Evolutionary conservation across 2,797 vertebrate genomes (phyloP).

Genomic region (Melanotaenia maccullochi): DNA sequence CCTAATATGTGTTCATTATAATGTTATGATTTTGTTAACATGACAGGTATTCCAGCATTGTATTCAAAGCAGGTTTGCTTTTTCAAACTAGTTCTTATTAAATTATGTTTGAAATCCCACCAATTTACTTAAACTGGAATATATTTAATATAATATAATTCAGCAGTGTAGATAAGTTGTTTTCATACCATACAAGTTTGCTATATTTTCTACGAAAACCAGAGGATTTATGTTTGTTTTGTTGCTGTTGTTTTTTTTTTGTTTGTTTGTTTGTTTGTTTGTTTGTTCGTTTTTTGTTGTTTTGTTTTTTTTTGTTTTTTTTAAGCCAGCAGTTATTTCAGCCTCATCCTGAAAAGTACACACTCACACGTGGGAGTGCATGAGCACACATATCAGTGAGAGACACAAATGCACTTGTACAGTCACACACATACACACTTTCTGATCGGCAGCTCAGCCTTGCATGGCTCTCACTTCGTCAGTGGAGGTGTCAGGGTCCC

Average conservation of each 20-base stretch:
- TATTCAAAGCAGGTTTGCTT: not conserved
- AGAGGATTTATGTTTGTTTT: not conserved
- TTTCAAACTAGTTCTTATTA: not conserved
- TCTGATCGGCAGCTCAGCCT: slow-evolving; percentile 74
- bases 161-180: not conserved
- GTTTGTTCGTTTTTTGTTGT: no score
- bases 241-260: no score
- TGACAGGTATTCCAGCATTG: not conserved
- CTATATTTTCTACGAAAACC: not conserved
- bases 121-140: not conserved
- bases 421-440: slow-evolving; percentile 44
- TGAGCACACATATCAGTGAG: slow-evolving; percentile 14
- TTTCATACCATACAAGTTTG: not conserved
- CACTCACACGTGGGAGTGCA: slow-evolving; percentile 9
- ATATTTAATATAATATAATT: not conserved
- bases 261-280: no score
- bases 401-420: slow-evolving; percentile 18
- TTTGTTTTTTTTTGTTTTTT: not conserved
- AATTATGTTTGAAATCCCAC: not conserved
- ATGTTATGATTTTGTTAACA: not conserved
- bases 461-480: slow-evolving; percentile 76
- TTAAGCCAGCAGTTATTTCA: slow-evolving; percentile 32
- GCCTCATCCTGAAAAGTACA: slow-evolving; percentile 16
- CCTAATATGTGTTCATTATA: not conserved
- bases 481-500: slow-evolving; percentile 80